These are phyloP conservation scores for Bombylius discolor DNA, from an alignment of 2,888 invertebrate species.

Conservation along the genomic window DNA sequence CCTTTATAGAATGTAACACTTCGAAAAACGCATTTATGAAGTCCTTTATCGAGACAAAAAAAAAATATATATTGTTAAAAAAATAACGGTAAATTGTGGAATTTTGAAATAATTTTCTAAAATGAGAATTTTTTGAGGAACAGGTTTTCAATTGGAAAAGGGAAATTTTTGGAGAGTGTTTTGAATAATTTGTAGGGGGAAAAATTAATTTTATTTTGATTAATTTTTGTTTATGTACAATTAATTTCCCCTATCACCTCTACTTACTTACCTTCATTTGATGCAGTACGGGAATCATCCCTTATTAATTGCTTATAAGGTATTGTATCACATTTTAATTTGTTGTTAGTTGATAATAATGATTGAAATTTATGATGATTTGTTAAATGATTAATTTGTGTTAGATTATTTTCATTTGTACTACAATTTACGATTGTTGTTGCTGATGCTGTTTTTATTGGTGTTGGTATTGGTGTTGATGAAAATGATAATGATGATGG, in stretches of 20 bases:
- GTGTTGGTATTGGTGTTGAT: conserved; percentile 1
- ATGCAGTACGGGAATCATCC: not conserved
- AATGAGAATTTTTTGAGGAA: not conserved
- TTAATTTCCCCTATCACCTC: not conserved
- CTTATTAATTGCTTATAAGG: not conserved
- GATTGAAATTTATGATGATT: no score
- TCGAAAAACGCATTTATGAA: conserved; percentile 17
- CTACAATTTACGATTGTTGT: conserved; percentile 4
- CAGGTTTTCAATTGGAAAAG: no score
- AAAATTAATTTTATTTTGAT: no score
- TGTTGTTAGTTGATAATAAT: not conserved
- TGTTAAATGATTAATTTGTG: not conserved
- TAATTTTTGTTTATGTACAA: no score
- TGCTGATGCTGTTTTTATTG: conserved; percentile 10
- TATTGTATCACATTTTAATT: not conserved
- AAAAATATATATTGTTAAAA: not conserved
- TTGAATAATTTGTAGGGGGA: no score
- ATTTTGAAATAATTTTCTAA: not conserved
- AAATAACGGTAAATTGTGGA: not conserved
- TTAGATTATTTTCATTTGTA: not conserved
- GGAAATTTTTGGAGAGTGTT: no score
- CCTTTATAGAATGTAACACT: conserved; percentile 65
- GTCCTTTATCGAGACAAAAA: conserved; percentile 6
- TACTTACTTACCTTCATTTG: conserved; percentile 4
- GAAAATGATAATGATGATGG: conserved; percentile 15